Conservation (phyloP, 2,888 invertebrate genomes). For the Hirtodrosophila cameraria region DNA sequence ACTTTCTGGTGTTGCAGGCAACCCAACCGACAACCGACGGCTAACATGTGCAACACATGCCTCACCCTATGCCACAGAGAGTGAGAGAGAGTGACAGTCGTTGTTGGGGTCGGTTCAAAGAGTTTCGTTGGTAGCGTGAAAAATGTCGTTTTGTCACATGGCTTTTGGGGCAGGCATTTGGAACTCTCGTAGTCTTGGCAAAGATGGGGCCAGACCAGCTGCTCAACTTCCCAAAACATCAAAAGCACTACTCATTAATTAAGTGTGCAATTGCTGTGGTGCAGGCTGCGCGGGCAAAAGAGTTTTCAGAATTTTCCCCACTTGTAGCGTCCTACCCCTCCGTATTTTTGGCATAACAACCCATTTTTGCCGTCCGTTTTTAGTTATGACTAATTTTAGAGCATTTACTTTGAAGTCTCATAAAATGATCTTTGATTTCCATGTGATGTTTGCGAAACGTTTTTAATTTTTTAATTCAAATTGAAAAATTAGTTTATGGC, state of each 20-base stretch:
- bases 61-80: constrained; percentile 17
- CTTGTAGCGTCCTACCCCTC: constrained; percentile 26
- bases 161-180: constrained; percentile 10
- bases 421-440: constrained; percentile 35
- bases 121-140: constrained; percentile 69
- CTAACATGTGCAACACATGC: constrained; percentile 72
- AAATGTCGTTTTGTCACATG: constrained; percentile 75
- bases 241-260: constrained; percentile 82
- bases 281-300: constrained; percentile 3
- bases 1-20: constrained; percentile 42
- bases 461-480: constrained; percentile 11
- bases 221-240: constrained; percentile 70
- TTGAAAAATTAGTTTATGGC: constrained; percentile 2
- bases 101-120: constrained; percentile 59
- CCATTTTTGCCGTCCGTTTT: constrained; percentile 41
- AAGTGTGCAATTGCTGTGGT: constrained; percentile 80
- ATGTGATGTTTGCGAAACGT: background rate
- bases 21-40: constrained; percentile 19
- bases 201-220: constrained; percentile 48
- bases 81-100: constrained; percentile 30
- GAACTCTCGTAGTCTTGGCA: background rate
- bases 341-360: constrained; percentile 57
- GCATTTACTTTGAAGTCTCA: constrained; percentile 67
- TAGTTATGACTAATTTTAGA: constrained; percentile 67
- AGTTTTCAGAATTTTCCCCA: constrained; percentile 19